Evolutionary conservation across 2,797 vertebrate species (phyloP).

Genomic region (Craterocephalus amniculus): DNA sequence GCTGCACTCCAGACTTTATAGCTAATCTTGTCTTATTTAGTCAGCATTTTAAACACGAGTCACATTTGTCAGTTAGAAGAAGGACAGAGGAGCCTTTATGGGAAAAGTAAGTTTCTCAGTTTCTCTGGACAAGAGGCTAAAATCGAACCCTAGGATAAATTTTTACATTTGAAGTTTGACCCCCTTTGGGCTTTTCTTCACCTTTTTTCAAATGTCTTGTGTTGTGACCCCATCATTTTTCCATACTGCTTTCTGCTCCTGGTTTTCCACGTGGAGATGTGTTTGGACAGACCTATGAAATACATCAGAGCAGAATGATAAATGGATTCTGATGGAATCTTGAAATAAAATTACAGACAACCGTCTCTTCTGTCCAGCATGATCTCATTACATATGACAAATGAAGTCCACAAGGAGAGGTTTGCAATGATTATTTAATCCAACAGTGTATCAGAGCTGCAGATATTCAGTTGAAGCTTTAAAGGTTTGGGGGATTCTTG

Average conservation of each 20-base stretch:
- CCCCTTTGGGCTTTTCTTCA: conserved; percentile 24
- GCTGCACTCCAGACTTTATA: conserved; percentile 29
- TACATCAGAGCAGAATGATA: conserved; percentile 58
- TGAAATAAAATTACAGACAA: conserved; percentile 48
- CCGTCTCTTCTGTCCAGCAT: conserved; percentile 44
- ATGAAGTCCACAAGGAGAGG: conserved; percentile 45
- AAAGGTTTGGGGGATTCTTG: conserved; percentile 7
- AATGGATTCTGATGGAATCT: conserved; percentile 59
- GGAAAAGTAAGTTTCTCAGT: conserved; percentile 30
- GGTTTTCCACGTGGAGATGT: conserved; percentile 65
- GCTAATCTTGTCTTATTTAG: conserved; percentile 18
- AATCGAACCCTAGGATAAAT: conserved; percentile 18
- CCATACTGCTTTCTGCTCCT: conserved; percentile 60
- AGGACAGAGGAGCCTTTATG: conserved; percentile 18
- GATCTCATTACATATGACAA: conserved; percentile 59
- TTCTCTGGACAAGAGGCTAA: conserved; percentile 29
- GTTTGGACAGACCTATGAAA: conserved; percentile 67
- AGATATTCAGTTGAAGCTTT: conserved; percentile 11
- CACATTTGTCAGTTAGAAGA: conserved; percentile 37
- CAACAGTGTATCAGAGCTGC: conserved; percentile 6
- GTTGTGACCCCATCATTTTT: conserved; percentile 64
- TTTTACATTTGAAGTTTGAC: conserved; percentile 35
- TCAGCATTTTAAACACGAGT: conserved; percentile 36
- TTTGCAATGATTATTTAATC: conserved; percentile 23
- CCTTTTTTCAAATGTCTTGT: conserved; percentile 58